These are phyloP conservation scores for Pygmarrhopalites habei DNA, from an alignment of 1,140 invertebrate species.

Conservation along the genomic window DNA sequence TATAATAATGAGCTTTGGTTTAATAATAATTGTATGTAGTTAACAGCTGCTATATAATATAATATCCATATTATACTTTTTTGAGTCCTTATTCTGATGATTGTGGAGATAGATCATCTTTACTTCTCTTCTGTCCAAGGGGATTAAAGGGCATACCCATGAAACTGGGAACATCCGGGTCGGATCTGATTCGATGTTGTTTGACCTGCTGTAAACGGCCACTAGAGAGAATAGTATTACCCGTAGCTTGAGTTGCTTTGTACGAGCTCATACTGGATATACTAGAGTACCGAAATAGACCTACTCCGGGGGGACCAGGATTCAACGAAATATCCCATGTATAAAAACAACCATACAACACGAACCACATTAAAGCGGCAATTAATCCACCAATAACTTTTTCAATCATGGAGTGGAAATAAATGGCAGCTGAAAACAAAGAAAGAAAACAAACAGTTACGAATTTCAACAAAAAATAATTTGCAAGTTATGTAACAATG, in stretches of 20 bases:
- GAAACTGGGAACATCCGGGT: constrained; percentile 50
- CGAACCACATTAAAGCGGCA: constrained; percentile 82
- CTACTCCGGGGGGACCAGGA: constrained; percentile 66
- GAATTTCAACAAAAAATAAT: too few species aligned
- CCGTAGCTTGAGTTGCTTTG: neutral
- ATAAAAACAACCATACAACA: constrained; percentile 81
- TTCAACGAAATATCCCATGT: constrained; percentile 47
- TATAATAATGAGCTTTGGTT: too few species aligned
- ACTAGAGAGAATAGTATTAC: neutral
- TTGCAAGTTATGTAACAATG: too few species aligned
- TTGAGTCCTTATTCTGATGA: neutral
- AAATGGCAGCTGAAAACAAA: constrained; percentile 81
- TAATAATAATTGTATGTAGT: too few species aligned
- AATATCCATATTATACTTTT: neutral
- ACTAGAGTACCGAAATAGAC: constrained; percentile 68
- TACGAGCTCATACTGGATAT: too few species aligned
- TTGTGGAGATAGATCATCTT: too few species aligned
- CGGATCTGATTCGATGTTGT: too few species aligned
- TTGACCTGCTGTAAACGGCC: neutral
- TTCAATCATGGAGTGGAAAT: constrained; percentile 91
- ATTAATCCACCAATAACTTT: constrained; percentile 81
- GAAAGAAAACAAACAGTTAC: too few species aligned
- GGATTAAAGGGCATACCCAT: constrained; percentile 69
- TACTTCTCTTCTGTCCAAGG: constrained; percentile 34
- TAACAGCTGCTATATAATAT: too few species aligned